These are phyloP conservation scores for Chionodraco myersi DNA, from an alignment of 2,113 vertebrate species.

Conservation along the genomic window DNA sequence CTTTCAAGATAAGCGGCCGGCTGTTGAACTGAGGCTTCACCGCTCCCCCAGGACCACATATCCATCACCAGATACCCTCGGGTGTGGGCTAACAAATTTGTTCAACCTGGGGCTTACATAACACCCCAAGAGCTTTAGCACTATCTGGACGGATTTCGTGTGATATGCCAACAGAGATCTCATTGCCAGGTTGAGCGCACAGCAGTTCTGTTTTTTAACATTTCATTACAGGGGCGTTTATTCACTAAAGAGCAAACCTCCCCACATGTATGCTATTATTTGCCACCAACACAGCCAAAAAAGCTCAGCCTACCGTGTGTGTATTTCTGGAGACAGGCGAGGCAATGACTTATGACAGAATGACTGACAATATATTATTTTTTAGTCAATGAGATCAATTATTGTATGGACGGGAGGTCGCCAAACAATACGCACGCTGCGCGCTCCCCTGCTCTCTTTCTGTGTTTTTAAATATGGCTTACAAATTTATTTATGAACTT, in stretches of 20 bases:
- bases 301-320: constrained; percentile 31
- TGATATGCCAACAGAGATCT: constrained; percentile 66
- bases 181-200: constrained; percentile 43
- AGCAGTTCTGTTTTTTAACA: constrained; percentile 37
- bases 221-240: constrained; percentile 49
- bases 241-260: constrained; percentile 29
- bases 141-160: constrained; percentile 65
- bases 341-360: constrained; percentile 45
- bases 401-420: constrained; percentile 47
- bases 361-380: constrained; percentile 68
- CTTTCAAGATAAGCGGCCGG: constrained; percentile 79
- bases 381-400: constrained; percentile 71
- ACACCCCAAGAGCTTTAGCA: constrained; percentile 73
- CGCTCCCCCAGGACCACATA: constrained; percentile 77
- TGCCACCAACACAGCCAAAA: constrained; percentile 34
- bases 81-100: constrained; percentile 83
- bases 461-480: constrained; percentile 43
- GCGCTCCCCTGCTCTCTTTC: not conserved
- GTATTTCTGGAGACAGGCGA: constrained; percentile 50
- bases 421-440: constrained; percentile 36
- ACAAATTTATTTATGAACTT: constrained; percentile 29
- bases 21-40: constrained; percentile 75
- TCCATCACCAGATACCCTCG: constrained; percentile 83
- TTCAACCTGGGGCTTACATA: constrained; percentile 79
- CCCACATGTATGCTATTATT: constrained; percentile 42